Evolutionary conservation across 2,113 vertebrate genomes (phyloP), one percentile per base, ranked within the genome.

Genomic region (Rhea americana): DNA sequence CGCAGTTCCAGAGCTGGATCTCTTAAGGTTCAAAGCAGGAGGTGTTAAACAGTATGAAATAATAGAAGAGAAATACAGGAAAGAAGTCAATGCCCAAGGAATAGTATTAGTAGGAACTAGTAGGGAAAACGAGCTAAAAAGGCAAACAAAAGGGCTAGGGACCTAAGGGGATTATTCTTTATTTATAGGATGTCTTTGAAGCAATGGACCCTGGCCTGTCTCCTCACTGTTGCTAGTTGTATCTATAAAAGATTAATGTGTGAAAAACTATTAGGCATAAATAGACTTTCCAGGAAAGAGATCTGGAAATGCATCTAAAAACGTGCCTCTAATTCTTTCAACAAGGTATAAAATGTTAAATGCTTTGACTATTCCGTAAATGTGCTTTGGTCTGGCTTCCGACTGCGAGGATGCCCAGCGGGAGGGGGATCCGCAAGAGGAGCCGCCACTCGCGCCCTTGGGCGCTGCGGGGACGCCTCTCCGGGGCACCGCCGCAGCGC

Each of bases 141-240:
- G 62, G 62, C 80, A 75, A 93, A 82, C 45, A 92, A 50, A 78
- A 93, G 73, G 70, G 81, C 70, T 73, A 58, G 39, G 16, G 48
- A 90, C 39, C 80, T 45, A 65, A 61, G 45, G 68, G 72, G 37
- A 47, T 73, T 90, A 61, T 84, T 81, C 70, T 85, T 88, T 93
- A 93, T 86, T 93, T 94, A 86, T 72, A 68, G 45, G 26, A 63
- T 61, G 35, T 18, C 65, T 96, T 92, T 92, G 82, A 92, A 93
- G 48, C 67, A 86, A 83, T 30, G 50, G 81, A 79, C 71, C 22
- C 73, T 53, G 45, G 37, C 81, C 83, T 79, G 43, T 41, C 50
- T 91, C 88, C 83, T 89, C 21, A 50, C 73, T 84, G 14, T 53
- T 82, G 7, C 6, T 70, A 58, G 56, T 53, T 79, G 73, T 86